phyloP scores from a whole-genome alignment of 2,113 vertebrate species.

The Mohoua ochrocephala region DNA sequence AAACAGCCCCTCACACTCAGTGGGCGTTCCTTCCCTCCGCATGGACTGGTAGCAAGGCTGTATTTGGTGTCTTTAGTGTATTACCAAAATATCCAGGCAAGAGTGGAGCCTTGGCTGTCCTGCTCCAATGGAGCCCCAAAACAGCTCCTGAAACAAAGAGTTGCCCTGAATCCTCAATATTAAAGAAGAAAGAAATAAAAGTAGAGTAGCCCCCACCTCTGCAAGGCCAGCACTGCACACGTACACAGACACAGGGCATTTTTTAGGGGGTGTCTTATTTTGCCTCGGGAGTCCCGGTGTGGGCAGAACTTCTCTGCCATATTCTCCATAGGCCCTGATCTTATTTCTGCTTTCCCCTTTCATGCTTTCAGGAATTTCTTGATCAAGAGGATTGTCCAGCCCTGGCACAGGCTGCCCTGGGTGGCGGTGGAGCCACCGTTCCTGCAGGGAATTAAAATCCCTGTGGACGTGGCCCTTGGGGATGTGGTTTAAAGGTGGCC shows the following conservation, averaged over 20 bases:
- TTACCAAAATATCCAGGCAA: background rate
- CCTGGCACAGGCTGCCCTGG: background rate
- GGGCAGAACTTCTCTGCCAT: background rate
- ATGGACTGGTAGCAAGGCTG: accelerated
- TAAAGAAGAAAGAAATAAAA: background rate
- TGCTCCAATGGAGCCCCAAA: background rate
- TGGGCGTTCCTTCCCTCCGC: accelerated
- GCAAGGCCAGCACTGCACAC: background rate
- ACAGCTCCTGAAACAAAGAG: background rate
- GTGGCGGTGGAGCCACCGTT: background rate
- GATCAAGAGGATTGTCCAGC: background rate
- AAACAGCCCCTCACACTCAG: background rate
- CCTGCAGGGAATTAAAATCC: background rate
- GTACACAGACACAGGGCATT: accelerated
- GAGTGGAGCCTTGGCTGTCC: too few species aligned
- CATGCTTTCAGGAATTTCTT: background rate
- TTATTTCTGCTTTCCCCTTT: background rate
- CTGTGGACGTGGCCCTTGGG: background rate
- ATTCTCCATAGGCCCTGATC: accelerated
- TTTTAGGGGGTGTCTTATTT: background rate
- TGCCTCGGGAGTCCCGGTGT: background rate
- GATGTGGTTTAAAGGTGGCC: background rate
- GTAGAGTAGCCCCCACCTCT: background rate
- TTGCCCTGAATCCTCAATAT: background rate
- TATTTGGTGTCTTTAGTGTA: too few species aligned